Conservation (phyloP, 2,113 vertebrate genomes). For the Saccopteryx leptura region DNA sequence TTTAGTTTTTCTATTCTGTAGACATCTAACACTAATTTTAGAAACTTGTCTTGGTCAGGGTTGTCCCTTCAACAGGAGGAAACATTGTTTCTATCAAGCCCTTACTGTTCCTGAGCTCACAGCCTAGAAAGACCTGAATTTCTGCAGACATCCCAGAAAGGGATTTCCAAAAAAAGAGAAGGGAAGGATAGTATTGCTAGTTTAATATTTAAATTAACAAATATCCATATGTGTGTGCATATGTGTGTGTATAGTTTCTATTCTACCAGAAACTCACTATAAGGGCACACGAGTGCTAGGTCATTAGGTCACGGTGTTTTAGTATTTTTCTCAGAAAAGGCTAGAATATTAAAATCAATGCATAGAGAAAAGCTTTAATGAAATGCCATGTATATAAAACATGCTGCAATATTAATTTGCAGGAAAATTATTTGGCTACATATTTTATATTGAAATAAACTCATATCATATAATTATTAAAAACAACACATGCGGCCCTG, state of each 20-base stretch:
- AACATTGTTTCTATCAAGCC: not conserved
- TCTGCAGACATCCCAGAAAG: not conserved
- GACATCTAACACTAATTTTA: not conserved
- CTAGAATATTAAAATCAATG: conserved; percentile 29
- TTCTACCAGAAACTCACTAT: not conserved
- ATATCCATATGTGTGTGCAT: not conserved
- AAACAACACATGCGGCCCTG: not conserved
- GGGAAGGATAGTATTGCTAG: not conserved
- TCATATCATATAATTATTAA: not conserved
- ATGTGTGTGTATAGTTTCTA: not conserved
- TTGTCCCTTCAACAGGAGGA: not conserved
- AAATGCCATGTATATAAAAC: not conserved
- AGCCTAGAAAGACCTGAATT: not conserved
- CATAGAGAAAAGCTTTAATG: not conserved
- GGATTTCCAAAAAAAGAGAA: not conserved
- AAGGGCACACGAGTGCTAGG: not conserved
- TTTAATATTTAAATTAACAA: not conserved
- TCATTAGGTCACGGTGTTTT: not conserved
- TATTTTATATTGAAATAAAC: conserved; percentile 27
- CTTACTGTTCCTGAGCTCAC: not conserved
- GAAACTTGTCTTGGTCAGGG: not conserved
- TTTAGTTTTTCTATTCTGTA: not conserved
- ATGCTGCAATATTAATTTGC: not conserved
- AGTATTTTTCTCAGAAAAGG: not conserved
- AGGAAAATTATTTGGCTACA: not conserved